Conservation (phyloP, 2,797 vertebrate species). For the Hydrolagus colliei region DNA sequence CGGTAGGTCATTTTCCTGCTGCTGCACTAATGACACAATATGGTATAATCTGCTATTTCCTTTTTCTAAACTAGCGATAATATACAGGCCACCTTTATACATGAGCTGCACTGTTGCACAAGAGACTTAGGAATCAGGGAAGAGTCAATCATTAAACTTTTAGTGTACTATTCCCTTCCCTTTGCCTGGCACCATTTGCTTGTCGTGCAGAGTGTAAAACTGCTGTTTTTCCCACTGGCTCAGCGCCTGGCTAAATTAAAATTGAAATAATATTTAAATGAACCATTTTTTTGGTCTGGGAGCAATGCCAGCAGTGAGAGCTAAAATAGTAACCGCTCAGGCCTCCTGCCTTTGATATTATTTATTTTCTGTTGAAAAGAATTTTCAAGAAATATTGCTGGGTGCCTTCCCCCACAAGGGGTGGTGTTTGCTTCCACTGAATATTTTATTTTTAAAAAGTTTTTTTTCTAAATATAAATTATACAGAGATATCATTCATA, state of each 20-base stretch:
- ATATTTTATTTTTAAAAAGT: no score
- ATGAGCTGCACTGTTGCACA: background rate
- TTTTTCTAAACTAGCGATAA: background rate
- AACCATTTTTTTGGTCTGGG: constrained; percentile 18
- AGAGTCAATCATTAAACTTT: constrained; percentile 10
- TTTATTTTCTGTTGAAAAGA: background rate
- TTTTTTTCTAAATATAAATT: background rate
- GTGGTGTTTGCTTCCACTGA: background rate
- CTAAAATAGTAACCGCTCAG: constrained; percentile 5
- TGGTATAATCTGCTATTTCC: background rate
- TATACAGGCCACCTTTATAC: background rate
- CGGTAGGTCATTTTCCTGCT: background rate
- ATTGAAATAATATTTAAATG: constrained; percentile 27
- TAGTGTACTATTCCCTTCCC: background rate
- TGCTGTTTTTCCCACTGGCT: constrained; percentile 26
- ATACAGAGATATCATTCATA: background rate
- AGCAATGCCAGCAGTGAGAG: constrained; percentile 11
- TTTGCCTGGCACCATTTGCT: background rate
- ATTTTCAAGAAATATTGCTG: constrained; percentile 3
- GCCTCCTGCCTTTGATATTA: background rate
- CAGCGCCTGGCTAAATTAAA: constrained; percentile 23
- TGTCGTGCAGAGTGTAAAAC: background rate
- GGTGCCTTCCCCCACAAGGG: background rate
- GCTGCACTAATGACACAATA: background rate
- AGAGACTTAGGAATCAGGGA: background rate